These are phyloP conservation scores for Caranx ignobilis DNA, from an alignment of 2,113 vertebrate species.

Conservation along the genomic window DNA sequence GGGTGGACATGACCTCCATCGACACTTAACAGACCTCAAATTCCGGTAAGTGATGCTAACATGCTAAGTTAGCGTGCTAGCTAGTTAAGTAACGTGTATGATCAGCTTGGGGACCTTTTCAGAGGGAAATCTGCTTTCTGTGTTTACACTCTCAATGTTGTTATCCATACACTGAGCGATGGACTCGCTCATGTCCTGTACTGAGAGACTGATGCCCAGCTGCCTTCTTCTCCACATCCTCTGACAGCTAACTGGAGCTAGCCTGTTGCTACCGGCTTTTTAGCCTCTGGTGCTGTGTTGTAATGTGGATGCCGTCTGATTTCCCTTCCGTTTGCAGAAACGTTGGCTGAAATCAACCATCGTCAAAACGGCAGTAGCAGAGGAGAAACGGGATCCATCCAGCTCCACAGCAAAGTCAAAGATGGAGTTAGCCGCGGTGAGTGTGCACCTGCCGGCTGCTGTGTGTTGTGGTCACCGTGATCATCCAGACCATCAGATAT, in stretches of 20 bases:
- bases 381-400: slow-evolving; percentile 40
- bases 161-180: neutral
- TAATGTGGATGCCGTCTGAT: neutral
- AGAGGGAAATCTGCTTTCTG: neutral
- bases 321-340: neutral
- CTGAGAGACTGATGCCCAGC: neutral
- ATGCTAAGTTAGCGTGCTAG: slow-evolving; percentile 28
- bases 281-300: neutral
- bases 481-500: neutral
- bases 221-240: neutral
- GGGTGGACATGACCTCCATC: slow-evolving; percentile 1
- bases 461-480: neutral
- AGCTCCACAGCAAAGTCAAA: slow-evolving; percentile 49
- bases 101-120: neutral
- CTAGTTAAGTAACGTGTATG: neutral
- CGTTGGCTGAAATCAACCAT: slow-evolving; percentile 7
- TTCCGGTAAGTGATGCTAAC: slow-evolving; percentile 45
- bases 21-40: slow-evolving; percentile 16
- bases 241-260: slow-evolving; percentile 21
- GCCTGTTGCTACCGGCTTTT: neutral
- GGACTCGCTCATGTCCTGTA: neutral
- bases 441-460: slow-evolving; percentile 51
- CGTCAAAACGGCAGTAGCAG: slow-evolving; percentile 43
- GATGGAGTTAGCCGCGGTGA: slow-evolving; percentile 79
- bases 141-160: neutral